Evolutionary conservation across 2,888 invertebrate genomes (phyloP), one percentile per base, ranked within the genome.

Genomic region (Eupithecia abbreviata): DNA sequence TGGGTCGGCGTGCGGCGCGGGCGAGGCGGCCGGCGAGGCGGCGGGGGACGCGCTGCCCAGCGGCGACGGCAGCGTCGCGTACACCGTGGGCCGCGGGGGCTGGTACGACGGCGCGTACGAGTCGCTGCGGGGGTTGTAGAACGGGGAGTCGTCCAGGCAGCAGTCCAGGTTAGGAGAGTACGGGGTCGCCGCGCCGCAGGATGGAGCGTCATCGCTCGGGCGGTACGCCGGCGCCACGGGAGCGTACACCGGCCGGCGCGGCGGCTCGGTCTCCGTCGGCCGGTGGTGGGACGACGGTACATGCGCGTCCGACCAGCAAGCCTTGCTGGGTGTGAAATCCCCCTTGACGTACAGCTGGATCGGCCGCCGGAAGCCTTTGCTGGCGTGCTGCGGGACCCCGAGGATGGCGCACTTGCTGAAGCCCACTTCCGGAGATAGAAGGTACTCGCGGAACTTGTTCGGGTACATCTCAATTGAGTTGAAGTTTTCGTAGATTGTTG

Each of bases 361-460:
- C 12, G 98, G 98, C 65, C 98, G 95, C 82, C 97, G 97, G 91
- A 98, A 98, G 42, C 99, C 99, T 94, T 98, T 98, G 82, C 97
- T 97, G 78, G 97, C 96, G 90, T 98, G 98, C 85, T 97, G 96
- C 5, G 98, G 97, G 2, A 96, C 97, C 47, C 98, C 98, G 67
- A 99, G 93, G 3, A 98, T 97, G 88, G 98, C 98, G 88, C 98
- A 98, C 88, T 98, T 98, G 87, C 97, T 97, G 93, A 99, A 99
- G 5, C 99, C 99, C 68, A 99, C 98, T 88, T 98, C 98, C 0
- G 97, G 96, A 42, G 98, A 97, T 4, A 99, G 95, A 58, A 99
- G 96, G 92, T 98, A 99, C 87, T 99, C 98, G 72, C 98, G 97
- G 91, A 99, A 99, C 88, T 98, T 97, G 84, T 98, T 97, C 9